These are phyloP conservation scores for Scotopteryx bipunctaria DNA, from an alignment of 2,888 invertebrate genomes.

Conservation along the genomic window DNA sequence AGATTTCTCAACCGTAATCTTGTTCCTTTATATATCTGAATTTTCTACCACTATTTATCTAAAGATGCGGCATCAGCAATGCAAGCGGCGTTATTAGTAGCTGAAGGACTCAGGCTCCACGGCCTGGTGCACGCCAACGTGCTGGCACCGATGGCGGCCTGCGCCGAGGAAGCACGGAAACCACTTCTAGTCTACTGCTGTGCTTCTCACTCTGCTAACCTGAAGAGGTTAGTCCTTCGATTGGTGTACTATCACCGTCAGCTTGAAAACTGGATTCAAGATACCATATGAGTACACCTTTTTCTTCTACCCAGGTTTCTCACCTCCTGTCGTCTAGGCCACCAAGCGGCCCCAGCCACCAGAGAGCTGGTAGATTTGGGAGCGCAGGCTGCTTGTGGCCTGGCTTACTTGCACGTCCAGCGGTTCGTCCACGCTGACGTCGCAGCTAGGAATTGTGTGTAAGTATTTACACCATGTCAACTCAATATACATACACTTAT, in stretches of 20 bases:
- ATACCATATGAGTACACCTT: no score
- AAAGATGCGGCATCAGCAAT: conserved; percentile 89
- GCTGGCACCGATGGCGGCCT: conserved; percentile 87
- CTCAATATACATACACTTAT: no score
- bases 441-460: conserved; percentile 96
- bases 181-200: conserved; percentile 89
- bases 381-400: conserved; percentile 92
- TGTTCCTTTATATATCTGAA: conserved; percentile 20
- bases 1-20: not conserved
- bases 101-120: conserved; percentile 89
- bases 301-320: conserved; percentile 65
- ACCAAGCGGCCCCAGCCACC: conserved; percentile 83
- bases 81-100: conserved; percentile 87
- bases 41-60: no score
- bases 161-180: conserved; percentile 78
- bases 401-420: conserved; percentile 94
- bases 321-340: conserved; percentile 76
- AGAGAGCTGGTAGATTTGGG: conserved; percentile 93
- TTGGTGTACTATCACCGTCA: no score
- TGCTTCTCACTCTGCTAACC: conserved; percentile 86
- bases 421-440: conserved; percentile 95
- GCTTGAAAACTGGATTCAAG: no score
- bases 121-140: conserved; percentile 88
- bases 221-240: conserved; percentile 82
- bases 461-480: no score